Base-by-base conservation (phyloP, 2,113 vertebrate species). In the Hippoglossus stenolepis region DNA sequence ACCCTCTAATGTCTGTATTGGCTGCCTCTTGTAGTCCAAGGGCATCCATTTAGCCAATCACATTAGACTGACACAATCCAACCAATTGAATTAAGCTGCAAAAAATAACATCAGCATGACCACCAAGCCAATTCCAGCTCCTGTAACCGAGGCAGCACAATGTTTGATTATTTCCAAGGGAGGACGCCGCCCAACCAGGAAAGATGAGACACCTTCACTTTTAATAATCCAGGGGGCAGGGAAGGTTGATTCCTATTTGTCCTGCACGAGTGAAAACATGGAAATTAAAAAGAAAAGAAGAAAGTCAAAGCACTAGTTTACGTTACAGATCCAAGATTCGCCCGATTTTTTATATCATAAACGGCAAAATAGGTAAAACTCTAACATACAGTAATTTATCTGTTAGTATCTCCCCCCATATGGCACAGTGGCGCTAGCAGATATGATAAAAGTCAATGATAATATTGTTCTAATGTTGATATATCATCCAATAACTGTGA, bases 11-110 rank as follows among this genome's bases (percentile, higher is more conserved):
- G 79, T 43, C 79, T 71, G 35, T 40, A 76, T 65, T 87, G 88
- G 89, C 89, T 84, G 82, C 84, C 75, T 84, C 81, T 75, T 49
- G 20, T 90, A 14, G 13, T 59, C 64, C 88, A 92, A 92, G 90
- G 92, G 83, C 79, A 78, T 91, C 70, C 65, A 17, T 77, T 86
- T 67, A 69, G 68, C 77, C 87, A 90, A 90, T 90, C 76, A 89
- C 85, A 87, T 93, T 91, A 90, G 78, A 81, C 63, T 3, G 77
- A 85, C 80, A 83, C 83, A 73, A 87, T 86, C 76, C 70, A 56
- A 75, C 75, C 82, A 82, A 91, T 70, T 80, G 79, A 91, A 91
- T 90, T 90, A 91, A 62, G 73, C 59, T 47, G 51, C 81, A 83
- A 86, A 89, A 57, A 84, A 90, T 84, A 87, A 87, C 85, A 84